phyloP scores from a whole-genome alignment of 2,113 vertebrate genomes.

The Manacus vitellinus region DNA sequence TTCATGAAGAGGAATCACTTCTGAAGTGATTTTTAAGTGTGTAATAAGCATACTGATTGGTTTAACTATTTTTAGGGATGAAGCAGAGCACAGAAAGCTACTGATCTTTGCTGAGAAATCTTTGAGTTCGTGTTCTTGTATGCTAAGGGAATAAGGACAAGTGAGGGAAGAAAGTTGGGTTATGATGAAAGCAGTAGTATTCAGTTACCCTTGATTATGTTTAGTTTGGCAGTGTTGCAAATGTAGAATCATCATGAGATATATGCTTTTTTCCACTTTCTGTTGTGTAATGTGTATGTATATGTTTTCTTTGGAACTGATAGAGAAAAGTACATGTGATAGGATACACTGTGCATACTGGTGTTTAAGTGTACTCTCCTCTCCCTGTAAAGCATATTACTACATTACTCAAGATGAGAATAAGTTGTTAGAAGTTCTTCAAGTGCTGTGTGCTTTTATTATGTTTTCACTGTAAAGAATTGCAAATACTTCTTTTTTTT shows the following conservation, averaged over 20 bases:
- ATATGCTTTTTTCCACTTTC: neutral
- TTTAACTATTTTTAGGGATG: neutral
- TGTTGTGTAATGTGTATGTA: neutral
- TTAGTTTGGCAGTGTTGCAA: neutral
- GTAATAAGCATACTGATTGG: neutral
- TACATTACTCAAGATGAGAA: slow-evolving; percentile 26
- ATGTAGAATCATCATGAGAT: neutral
- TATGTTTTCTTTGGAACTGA: slow-evolving; percentile 10
- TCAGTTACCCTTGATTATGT: neutral
- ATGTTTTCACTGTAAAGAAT: neutral
- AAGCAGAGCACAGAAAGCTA: neutral
- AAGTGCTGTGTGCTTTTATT: slow-evolving; percentile 13
- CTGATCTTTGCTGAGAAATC: neutral
- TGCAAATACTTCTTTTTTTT: neutral
- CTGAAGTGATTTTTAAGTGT: neutral
- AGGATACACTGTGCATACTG: neutral
- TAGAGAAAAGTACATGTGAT: slow-evolving; percentile 11
- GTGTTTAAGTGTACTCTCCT: neutral
- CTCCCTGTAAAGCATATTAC: neutral
- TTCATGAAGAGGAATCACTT: neutral
- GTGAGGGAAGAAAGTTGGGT: neutral
- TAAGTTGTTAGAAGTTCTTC: slow-evolving; percentile 37
- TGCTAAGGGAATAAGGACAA: neutral
- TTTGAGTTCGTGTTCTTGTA: neutral
- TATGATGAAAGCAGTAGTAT: neutral